Percentiles rank a stretch among this genome's conserved stretches.
Conservation (phyloP, 2,113 vertebrate species). For the Channa maculata region DNA sequence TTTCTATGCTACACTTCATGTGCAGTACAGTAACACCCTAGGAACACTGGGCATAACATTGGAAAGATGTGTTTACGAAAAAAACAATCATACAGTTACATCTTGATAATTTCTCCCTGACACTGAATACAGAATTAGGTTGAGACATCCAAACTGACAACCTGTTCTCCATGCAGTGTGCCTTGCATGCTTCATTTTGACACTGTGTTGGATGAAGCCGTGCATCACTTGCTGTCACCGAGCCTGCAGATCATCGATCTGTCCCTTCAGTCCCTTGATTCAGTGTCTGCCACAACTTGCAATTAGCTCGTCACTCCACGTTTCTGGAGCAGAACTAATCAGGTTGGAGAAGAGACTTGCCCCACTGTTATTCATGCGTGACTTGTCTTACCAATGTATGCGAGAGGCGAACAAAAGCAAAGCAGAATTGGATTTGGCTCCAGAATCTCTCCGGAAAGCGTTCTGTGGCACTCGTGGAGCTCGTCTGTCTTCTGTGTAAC, state of each 20-base stretch:
- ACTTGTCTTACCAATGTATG: slow-evolving; percentile 56
- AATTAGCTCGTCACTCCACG: slow-evolving; percentile 72
- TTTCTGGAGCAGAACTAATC: slow-evolving; percentile 80
- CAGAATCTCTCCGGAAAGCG: slow-evolving; percentile 8
- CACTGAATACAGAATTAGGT: not conserved
- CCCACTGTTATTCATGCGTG: slow-evolving; percentile 48
- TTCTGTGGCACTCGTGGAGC: not conserved
- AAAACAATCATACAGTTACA: slow-evolving; percentile 2
- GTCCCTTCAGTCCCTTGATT: slow-evolving; percentile 35
- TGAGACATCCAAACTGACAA: not conserved
- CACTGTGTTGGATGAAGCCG: slow-evolving; percentile 19
- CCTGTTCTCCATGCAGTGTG: not conserved
- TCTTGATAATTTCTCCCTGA: not conserved
- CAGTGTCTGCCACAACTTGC: slow-evolving; percentile 15
- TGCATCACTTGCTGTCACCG: slow-evolving; percentile 24
- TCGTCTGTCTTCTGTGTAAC: slow-evolving; percentile 49
- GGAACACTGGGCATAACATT: not conserved
- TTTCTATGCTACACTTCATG: not conserved
- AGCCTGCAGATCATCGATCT: slow-evolving; percentile 54
- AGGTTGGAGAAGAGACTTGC: slow-evolving; percentile 56
- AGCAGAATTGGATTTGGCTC: slow-evolving; percentile 53
- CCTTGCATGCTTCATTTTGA: slow-evolving; percentile 23
- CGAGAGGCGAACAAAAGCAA: slow-evolving; percentile 29
- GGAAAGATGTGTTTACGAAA: not conserved
- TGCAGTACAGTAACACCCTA: not conserved